Percentiles rank a stretch among this genome's conserved stretches.
phyloP scores from a whole-genome alignment of 2,113 vertebrate species.

The Scolopax mira region DNA sequence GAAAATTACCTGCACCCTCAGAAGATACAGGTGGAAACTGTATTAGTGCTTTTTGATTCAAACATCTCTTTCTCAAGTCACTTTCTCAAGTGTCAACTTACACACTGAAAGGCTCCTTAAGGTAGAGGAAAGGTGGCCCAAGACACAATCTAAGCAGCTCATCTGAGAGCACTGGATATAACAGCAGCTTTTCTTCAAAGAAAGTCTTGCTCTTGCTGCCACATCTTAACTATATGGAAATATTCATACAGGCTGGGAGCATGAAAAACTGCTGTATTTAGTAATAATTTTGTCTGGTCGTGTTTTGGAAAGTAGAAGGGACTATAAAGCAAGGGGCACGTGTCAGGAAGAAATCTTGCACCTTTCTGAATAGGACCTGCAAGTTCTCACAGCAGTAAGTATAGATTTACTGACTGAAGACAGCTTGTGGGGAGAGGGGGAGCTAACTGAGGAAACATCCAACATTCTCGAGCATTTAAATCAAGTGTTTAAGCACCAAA shows the following conservation, averaged over 20 bases:
- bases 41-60: not conserved
- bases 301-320: not conserved
- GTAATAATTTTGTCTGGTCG: not conserved
- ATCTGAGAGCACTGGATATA: not conserved
- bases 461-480: not conserved
- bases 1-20: not conserved
- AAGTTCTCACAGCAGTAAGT: not conserved
- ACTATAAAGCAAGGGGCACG: not conserved
- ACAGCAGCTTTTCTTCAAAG: not conserved
- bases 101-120: not conserved
- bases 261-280: not conserved
- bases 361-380: not conserved
- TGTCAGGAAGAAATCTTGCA: not conserved
- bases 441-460: accelerated
- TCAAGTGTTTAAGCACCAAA: not conserved
- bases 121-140: not conserved
- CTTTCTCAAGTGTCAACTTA: too few relatives aligned
- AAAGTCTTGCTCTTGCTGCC: not conserved
- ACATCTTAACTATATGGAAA: not conserved
- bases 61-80: not conserved
- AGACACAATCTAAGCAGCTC: not conserved
- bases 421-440: not conserved
- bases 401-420: not conserved
- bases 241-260: accelerated
- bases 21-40: not conserved